Conservation (phyloP, 2,113 vertebrate species). For the Oceanodroma tethys region DNA sequence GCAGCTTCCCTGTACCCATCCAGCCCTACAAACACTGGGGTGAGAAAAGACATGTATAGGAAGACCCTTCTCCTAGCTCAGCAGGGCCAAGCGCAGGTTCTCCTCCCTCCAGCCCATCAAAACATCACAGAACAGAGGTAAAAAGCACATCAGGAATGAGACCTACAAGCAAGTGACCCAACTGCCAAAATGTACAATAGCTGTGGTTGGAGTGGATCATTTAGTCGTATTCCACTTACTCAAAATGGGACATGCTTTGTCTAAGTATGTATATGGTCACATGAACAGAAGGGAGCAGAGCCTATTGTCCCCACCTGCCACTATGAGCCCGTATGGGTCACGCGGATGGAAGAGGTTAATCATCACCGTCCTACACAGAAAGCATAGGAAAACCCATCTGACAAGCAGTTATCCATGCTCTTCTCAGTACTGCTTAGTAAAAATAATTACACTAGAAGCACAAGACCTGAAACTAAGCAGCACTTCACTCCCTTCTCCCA, state of each 20-base stretch:
- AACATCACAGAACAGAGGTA: neutral
- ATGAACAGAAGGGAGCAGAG: neutral
- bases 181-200: neutral
- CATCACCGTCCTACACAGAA: neutral
- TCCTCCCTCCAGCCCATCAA: neutral
- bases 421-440: neutral
- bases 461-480: neutral
- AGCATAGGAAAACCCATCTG: neutral
- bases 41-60: neutral
- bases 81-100: neutral
- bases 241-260: neutral
- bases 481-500: neutral
- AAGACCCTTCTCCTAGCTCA: neutral
- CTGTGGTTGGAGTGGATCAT: neutral
- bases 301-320: neutral
- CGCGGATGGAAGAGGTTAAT: neutral
- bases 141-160: neutral
- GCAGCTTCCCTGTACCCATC: neutral
- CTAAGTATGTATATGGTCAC: neutral
- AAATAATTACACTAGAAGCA: neutral
- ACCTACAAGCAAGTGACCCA: neutral
- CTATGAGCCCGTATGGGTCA: neutral
- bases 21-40: neutral
- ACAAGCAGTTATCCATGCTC: neutral
- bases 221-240: neutral